A percentile compares a stretch with the other conserved stretches of the same genome.
These are phyloP conservation scores for Autographa pulchrina DNA, from an alignment of 2,888 invertebrate species.

Conservation along the genomic window DNA sequence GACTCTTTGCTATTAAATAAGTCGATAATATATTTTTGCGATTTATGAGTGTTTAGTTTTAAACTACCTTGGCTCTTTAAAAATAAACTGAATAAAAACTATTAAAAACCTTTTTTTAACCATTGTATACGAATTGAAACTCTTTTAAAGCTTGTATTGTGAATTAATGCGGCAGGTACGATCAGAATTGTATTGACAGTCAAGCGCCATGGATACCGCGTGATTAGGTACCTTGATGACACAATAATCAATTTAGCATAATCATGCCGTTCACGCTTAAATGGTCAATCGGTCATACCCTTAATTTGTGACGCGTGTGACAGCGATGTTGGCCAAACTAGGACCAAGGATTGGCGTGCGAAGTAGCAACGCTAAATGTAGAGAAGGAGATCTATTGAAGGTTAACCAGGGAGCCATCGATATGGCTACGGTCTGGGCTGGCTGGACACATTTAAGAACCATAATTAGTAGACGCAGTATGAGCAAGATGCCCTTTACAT, in stretches of 20 bases:
- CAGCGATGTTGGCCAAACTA: too few species aligned
- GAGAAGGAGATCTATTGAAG: too few species aligned
- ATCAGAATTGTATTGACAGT: not conserved
- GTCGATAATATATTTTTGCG: not conserved
- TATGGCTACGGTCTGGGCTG: too few species aligned
- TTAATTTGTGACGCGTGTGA: not conserved
- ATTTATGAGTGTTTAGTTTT: not conserved
- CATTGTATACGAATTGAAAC: not conserved
- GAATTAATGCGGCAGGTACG: not conserved
- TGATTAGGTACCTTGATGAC: not conserved
- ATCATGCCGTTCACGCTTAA: not conserved
- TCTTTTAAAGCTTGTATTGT: not conserved
- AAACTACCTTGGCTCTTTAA: not conserved
- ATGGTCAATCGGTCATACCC: not conserved
- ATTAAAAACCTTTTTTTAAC: too few species aligned
- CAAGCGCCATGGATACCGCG: not conserved
- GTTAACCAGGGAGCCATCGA: too few species aligned
- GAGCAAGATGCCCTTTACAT: too few species aligned
- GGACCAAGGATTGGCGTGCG: too few species aligned
- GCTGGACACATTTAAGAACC: too few species aligned
- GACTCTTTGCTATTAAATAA: constrained; percentile 1
- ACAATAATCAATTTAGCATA: not conserved
- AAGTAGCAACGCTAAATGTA: too few species aligned
- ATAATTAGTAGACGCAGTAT: too few species aligned
- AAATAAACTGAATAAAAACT: not conserved